phyloP scores from a whole-genome alignment of 2,888 invertebrate species.

The Girardia tigrina region DNA sequence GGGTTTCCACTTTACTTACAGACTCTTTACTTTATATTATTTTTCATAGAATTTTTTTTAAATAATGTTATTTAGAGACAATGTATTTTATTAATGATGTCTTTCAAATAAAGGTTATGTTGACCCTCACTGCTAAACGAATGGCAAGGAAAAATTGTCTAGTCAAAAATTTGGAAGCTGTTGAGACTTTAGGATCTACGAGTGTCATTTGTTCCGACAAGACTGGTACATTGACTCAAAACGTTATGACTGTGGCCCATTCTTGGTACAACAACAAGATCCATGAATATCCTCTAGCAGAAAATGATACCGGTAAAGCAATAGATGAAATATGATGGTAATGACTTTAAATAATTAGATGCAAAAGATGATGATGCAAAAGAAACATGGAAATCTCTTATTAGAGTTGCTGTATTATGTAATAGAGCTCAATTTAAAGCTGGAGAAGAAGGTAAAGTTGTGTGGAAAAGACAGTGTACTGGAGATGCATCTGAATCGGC shows the following conservation, averaged over 20 bases:
- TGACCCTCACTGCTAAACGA: conserved; percentile 91
- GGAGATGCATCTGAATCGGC: conserved; percentile 54
- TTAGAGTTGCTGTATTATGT: conserved; percentile 84
- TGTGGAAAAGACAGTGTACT: conserved; percentile 58
- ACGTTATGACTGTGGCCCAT: conserved; percentile 96
- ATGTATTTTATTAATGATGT: too few relatives aligned
- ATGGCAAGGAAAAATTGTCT: conserved; percentile 98
- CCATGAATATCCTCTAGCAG: conserved; percentile 61
- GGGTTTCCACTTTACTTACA: too few relatives aligned
- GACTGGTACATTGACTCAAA: conserved; percentile 93
- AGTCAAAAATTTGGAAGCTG: conserved; percentile 97
- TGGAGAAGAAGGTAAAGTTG: conserved; percentile 76
- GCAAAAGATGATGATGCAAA: conserved; percentile 74
- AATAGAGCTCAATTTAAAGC: conserved; percentile 95
- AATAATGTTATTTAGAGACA: too few relatives aligned
- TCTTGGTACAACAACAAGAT: conserved; percentile 98
- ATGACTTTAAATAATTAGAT: conserved; percentile 48
- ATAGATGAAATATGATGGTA: background rate
- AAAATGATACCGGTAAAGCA: background rate
- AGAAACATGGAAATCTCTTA: conserved; percentile 71
- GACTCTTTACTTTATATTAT: too few relatives aligned
- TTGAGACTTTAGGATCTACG: conserved; percentile 93
- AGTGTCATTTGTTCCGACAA: conserved; percentile 99
- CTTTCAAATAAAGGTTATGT: too few relatives aligned
- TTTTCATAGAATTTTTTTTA: too few relatives aligned